Evolutionary conservation across 2,113 vertebrate species (phyloP).

Genomic region (Cyanoliseus patagonus): DNA sequence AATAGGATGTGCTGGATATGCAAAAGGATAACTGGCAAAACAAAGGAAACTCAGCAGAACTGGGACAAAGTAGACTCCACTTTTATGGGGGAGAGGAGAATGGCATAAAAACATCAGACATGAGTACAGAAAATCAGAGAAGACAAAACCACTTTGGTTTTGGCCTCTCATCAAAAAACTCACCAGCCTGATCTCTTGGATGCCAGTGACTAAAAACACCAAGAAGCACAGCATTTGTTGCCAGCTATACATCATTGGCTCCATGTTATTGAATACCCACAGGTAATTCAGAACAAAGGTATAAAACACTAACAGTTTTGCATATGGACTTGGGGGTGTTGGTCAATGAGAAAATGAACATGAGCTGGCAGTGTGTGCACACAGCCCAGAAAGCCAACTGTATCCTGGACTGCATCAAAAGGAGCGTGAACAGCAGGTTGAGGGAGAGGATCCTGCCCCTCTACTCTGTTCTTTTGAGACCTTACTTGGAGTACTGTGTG

Average conservation of each 20-base stretch:
- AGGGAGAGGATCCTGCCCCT: no score
- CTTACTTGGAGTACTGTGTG: no score
- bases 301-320: background rate
- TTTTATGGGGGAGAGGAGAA: background rate
- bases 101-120: background rate
- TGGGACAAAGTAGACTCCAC: background rate
- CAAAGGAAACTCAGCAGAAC: background rate
- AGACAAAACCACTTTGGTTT: background rate
- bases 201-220: accelerated
- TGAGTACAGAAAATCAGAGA: background rate
- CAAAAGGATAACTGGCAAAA: background rate
- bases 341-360: no score
- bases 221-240: accelerated
- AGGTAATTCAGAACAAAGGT: background rate
- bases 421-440: no score
- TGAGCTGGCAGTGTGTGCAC: no score
- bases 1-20: background rate
- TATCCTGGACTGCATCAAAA: no score
- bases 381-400: no score
- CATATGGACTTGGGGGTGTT: no score
- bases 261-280: accelerated
- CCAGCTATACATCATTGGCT: background rate
- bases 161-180: background rate
- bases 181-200: background rate
- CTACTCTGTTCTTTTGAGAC: no score